These are phyloP conservation scores for Leptobrachium leishanense DNA, from an alignment of 2,113 vertebrate species.

Conservation along the genomic window DNA sequence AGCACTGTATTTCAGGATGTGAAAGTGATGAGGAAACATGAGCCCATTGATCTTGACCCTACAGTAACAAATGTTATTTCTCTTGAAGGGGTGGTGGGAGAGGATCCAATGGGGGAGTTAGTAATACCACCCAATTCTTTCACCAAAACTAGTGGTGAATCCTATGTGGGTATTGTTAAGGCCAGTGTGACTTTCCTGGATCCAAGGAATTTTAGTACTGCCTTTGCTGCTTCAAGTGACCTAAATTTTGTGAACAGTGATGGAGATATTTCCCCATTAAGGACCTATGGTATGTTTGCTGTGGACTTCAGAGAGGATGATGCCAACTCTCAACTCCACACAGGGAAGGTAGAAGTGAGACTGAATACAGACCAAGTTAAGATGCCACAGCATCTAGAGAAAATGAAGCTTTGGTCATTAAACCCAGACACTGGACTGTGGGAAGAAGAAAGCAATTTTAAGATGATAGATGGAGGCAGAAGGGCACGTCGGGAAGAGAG, in stretches of 20 bases:
- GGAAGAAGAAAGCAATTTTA: constrained; percentile 86
- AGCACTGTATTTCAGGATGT: constrained; percentile 86
- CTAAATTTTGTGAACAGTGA: constrained; percentile 82
- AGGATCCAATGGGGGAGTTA: constrained; percentile 80
- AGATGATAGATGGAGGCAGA: constrained; percentile 35
- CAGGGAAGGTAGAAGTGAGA: constrained; percentile 77
- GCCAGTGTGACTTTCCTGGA: constrained; percentile 93
- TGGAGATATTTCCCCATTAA: constrained; percentile 82
- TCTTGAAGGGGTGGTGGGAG: constrained; percentile 71
- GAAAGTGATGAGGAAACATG: constrained; percentile 83
- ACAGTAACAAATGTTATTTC: constrained; percentile 72
- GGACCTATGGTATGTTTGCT: constrained; percentile 95
- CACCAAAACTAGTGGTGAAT: constrained; percentile 73
- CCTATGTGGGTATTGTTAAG: constrained; percentile 80
- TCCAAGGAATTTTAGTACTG: constrained; percentile 82
- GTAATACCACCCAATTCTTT: constrained; percentile 81
- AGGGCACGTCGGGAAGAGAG: constrained; percentile 87
- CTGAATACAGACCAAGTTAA: constrained; percentile 80
- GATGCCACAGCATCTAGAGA: constrained; percentile 83
- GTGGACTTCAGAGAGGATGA: constrained; percentile 84
- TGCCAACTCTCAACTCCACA: constrained; percentile 71
- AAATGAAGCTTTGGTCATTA: constrained; percentile 93
- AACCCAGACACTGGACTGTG: constrained; percentile 87
- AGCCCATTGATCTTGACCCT: constrained; percentile 74
- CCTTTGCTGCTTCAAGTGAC: constrained; percentile 81